Percentiles rank a stretch among this genome's conserved stretches.
Evolutionary conservation across 1,140 invertebrate genomes (phyloP).

Genomic region (Rhyacophila brunnea): DNA sequence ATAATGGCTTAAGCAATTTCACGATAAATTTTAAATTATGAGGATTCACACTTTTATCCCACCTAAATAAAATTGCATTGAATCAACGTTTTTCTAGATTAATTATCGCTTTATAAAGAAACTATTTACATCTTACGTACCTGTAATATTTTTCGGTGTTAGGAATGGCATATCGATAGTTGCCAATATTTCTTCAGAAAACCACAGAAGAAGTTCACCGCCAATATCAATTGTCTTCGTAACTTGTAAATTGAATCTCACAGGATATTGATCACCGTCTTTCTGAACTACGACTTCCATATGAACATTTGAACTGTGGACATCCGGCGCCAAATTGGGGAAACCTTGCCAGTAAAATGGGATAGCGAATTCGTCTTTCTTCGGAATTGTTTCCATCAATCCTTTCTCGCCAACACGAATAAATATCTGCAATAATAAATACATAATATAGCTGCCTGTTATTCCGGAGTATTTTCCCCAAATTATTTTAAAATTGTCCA

Average conservation of each 20-base stretch:
- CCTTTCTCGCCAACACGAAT: conserved; percentile 4
- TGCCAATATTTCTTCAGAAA: conserved; percentile 70
- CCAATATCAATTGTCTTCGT: conserved; percentile 41
- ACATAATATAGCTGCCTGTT: no score
- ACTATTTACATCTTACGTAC: no score
- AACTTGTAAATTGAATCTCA: conserved; percentile 37
- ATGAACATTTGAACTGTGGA: conserved; percentile 63
- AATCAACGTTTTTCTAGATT: no score
- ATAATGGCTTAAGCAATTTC: no score
- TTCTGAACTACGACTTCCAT: conserved; percentile 43
- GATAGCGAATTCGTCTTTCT: not conserved
- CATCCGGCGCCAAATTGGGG: conserved; percentile 60
- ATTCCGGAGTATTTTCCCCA: no score
- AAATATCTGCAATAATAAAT: not conserved
- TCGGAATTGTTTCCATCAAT: conserved; percentile 8
- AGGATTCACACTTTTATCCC: no score
- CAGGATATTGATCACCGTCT: conserved; percentile 3
- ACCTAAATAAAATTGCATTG: no score
- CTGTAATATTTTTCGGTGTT: conserved; percentile 76
- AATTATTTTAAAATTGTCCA: no score
- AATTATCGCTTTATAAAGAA: no score
- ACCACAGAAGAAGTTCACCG: conserved; percentile 76
- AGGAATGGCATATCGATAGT: conserved; percentile 76
- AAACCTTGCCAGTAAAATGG: conserved; percentile 11
- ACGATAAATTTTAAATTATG: no score